These are phyloP conservation scores for Beroe forskalii DNA, from an alignment of 37 sponge, comb jelly and placozoan species.

Conservation along the genomic window DNA sequence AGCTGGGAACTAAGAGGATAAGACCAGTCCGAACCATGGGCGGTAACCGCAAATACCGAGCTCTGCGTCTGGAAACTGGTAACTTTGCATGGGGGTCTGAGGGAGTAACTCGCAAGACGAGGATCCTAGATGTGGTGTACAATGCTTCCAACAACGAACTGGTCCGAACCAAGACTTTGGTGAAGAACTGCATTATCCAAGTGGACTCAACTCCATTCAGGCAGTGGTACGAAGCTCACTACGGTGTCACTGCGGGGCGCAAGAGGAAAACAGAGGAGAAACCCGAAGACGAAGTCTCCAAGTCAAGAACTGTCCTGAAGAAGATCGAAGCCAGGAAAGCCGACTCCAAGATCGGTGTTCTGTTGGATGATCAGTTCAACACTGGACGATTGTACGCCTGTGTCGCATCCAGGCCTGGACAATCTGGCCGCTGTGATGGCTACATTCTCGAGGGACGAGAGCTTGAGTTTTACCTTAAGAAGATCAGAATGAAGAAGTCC, in stretches of 20 bases:
- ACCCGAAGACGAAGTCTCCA: slow-evolving; percentile 74
- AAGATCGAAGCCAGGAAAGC: slow-evolving; percentile 78
- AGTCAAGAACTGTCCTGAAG: slow-evolving; percentile 74
- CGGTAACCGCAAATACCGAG: slow-evolving; percentile 90
- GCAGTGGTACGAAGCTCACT: slow-evolving; percentile 95
- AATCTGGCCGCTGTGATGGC: slow-evolving; percentile 96
- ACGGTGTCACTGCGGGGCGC: slow-evolving; percentile 83
- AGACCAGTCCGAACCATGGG: slow-evolving; percentile 86
- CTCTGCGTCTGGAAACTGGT: slow-evolving; percentile 87
- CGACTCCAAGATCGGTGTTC: slow-evolving; percentile 79
- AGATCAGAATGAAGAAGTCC: slow-evolving; percentile 87
- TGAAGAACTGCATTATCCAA: slow-evolving; percentile 94
- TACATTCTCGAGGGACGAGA: slow-evolving; percentile 96
- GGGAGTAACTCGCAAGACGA: slow-evolving; percentile 78
- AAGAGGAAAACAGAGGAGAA: slow-evolving; percentile 69
- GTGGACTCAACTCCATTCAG: slow-evolving; percentile 92
- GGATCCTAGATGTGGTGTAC: slow-evolving; percentile 95
- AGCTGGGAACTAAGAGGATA: slow-evolving; percentile 87
- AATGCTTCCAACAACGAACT: slow-evolving; percentile 99
- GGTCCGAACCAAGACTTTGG: slow-evolving; percentile 98
- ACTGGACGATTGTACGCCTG: slow-evolving; percentile 95
- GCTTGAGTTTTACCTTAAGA: slow-evolving; percentile 93
- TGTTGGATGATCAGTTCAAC: slow-evolving; percentile 91
- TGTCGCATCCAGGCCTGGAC: slow-evolving; percentile 92
- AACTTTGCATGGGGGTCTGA: slow-evolving; percentile 97